A percentile compares a stretch with the other conserved stretches of the same genome.
These are phyloP conservation scores for Mesochorus sp. DNA, from an alignment of 2,888 invertebrate genomes.

Conservation along the genomic window DNA sequence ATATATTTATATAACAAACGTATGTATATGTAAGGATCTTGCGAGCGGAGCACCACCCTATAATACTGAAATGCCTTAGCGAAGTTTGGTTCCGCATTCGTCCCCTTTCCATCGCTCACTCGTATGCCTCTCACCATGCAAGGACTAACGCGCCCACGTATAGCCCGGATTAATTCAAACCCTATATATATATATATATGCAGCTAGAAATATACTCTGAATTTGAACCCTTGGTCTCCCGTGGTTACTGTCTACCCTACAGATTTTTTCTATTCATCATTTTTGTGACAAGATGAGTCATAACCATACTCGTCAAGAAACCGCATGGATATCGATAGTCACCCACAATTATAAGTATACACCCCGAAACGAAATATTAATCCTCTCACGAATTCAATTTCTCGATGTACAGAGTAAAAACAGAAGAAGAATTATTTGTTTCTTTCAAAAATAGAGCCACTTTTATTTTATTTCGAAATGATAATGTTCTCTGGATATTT, in stretches of 20 bases:
- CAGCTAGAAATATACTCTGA: conserved; percentile 21
- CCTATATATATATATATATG: background rate
- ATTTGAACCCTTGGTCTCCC: conserved; percentile 14
- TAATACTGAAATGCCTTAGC: conserved; percentile 49
- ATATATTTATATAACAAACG: conserved; percentile 16
- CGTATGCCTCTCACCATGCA: background rate
- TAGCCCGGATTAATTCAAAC: conserved; percentile 40
- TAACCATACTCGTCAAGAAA: background rate
- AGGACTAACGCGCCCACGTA: conserved; percentile 37
- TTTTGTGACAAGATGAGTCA: conserved; percentile 48
- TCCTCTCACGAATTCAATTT: no score
- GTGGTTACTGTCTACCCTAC: background rate
- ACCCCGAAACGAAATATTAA: no score
- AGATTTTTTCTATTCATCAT: no score
- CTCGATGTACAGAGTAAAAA: no score
- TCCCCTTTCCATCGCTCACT: conserved; percentile 19
- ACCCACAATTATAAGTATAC: background rate
- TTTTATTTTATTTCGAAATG: no score
- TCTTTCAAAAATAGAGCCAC: no score
- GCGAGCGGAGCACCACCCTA: conserved; percentile 29
- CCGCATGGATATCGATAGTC: background rate
- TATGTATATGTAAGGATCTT: conserved; percentile 19
- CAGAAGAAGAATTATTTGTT: no score
- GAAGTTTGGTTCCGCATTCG: conserved; percentile 53
- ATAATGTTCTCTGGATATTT: no score